These are phyloP conservation scores for Gymnoscopelus braueri DNA, from an alignment of 2,797 vertebrate genomes.

Conservation along the genomic window DNA sequence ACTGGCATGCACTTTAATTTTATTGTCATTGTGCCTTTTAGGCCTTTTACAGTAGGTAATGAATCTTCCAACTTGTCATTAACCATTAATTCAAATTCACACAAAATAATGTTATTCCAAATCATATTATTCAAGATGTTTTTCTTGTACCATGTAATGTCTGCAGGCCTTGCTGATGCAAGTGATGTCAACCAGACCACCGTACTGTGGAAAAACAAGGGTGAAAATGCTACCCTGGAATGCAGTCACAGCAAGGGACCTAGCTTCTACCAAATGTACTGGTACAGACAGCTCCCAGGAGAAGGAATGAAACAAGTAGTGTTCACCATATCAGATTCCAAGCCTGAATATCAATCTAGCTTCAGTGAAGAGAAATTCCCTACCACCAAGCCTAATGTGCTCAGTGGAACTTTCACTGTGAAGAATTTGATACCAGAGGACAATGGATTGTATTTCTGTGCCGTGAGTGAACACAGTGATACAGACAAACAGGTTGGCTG, in stretches of 20 bases:
- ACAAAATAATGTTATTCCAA: too few species aligned
- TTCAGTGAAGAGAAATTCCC: slow-evolving; percentile 35
- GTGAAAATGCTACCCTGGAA: slow-evolving; percentile 11
- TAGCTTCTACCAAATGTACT: slow-evolving; percentile 31
- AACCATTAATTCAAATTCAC: too few species aligned
- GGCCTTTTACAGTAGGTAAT: too few species aligned
- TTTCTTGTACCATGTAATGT: not conserved
- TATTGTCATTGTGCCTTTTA: too few species aligned
- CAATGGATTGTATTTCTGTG: slow-evolving; percentile 59
- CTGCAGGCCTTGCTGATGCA: slow-evolving; percentile 11
- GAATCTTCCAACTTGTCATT: too few species aligned
- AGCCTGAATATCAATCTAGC: slow-evolving; percentile 15
- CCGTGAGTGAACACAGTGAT: slow-evolving; percentile 63
- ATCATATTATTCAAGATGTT: too few species aligned
- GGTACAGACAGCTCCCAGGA: slow-evolving; percentile 55
- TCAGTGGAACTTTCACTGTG: slow-evolving; percentile 52
- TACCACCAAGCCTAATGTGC: not conserved
- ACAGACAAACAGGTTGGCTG: slow-evolving; percentile 15
- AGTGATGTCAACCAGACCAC: slow-evolving; percentile 24
- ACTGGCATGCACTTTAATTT: too few species aligned
- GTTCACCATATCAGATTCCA: not conserved
- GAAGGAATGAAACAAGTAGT: slow-evolving; percentile 44
- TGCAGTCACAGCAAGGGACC: slow-evolving; percentile 40
- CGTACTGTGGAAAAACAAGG: slow-evolving; percentile 1
- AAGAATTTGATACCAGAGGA: slow-evolving; percentile 37